These are phyloP conservation scores for Threskiornis aethiopicus DNA, from an alignment of 2,797 vertebrate species.

Conservation along the genomic window DNA sequence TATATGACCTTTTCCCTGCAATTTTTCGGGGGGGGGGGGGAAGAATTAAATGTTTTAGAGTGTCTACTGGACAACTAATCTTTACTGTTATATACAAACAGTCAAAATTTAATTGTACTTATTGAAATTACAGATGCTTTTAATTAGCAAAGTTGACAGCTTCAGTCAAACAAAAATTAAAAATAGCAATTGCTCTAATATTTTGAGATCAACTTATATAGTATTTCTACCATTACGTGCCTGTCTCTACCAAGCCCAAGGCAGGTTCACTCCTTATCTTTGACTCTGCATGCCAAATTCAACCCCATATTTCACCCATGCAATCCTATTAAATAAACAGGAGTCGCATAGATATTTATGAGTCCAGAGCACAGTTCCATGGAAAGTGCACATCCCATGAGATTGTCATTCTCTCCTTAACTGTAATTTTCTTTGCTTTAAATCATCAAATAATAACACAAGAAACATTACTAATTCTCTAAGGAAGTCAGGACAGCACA, in stretches of 20 bases:
- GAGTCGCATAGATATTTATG: background rate
- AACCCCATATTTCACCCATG: background rate
- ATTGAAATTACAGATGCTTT: background rate
- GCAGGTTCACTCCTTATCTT: background rate
- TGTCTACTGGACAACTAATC: background rate
- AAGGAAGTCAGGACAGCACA: background rate
- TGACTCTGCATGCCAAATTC: background rate
- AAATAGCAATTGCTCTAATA: background rate
- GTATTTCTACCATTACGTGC: background rate
- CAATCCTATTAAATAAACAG: conserved; percentile 25
- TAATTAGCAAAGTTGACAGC: background rate
- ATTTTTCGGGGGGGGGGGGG: background rate
- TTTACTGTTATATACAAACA: background rate
- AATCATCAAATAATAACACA: conserved; percentile 21
- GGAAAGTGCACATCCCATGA: background rate
- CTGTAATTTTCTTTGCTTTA: conserved; percentile 18
- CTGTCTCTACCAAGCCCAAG: background rate
- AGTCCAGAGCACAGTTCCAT: background rate
- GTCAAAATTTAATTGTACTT: background rate
- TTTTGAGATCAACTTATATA: background rate
- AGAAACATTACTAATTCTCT: conserved; percentile 15
- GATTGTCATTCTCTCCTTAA: background rate
- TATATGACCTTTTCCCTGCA: background rate
- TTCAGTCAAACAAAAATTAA: background rate
- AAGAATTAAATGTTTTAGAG: background rate